Evolutionary conservation across 1,140 invertebrate genomes (phyloP).

Genomic region (Sminthurides bifidus): DNA sequence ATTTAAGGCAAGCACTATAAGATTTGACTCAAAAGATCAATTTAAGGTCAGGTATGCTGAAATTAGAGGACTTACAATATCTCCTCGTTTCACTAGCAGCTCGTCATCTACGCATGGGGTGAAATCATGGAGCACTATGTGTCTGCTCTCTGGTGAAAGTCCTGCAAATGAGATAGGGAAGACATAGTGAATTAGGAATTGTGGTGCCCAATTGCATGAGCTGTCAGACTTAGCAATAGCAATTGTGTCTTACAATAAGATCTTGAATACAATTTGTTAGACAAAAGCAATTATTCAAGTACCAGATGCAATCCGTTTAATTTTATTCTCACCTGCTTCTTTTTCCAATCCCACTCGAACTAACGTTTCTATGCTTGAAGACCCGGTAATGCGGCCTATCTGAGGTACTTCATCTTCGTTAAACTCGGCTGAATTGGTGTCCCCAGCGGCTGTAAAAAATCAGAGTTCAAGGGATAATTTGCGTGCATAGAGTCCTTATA

Average conservation of each 20-base stretch:
- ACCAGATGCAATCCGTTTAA: neutral
- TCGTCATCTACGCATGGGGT: constrained; percentile 90
- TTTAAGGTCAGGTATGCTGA: too few relatives aligned
- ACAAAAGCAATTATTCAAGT: neutral
- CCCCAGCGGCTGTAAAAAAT: neutral
- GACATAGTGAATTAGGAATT: neutral
- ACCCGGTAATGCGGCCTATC: constrained; percentile 79
- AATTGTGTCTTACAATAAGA: neutral
- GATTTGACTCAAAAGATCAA: too few relatives aligned
- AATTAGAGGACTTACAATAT: constrained; percentile 33
- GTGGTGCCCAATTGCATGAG: neutral
- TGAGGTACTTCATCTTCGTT: constrained; percentile 46
- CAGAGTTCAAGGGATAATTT: constrained; percentile 20
- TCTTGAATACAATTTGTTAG: neutral
- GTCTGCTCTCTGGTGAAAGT: constrained; percentile 65
- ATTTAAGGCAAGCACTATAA: neutral
- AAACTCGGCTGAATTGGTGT: constrained; percentile 37
- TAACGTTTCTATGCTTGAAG: constrained; percentile 84
- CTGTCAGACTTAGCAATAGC: neutral
- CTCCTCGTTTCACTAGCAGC: constrained; percentile 61
- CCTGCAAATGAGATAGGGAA: constrained; percentile 2
- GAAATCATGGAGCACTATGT: constrained; percentile 91
- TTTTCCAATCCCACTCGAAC: constrained; percentile 89
- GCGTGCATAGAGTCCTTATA: constrained; percentile 4
- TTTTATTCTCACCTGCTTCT: constrained; percentile 55